phyloP scores from a whole-genome alignment of 2,888 invertebrate genomes.

The Carabus problematicus region DNA sequence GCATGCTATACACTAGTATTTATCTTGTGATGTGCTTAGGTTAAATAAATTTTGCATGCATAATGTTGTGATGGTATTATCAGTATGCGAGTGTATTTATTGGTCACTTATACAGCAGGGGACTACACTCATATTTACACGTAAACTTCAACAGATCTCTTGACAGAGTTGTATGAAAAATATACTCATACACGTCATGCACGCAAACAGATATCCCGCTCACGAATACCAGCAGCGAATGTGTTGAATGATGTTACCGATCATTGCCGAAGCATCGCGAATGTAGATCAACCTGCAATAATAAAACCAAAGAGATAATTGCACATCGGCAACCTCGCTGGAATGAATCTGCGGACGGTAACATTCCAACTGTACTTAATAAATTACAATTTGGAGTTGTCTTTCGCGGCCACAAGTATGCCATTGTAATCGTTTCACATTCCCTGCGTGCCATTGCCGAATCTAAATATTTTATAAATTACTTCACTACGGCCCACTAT shows the following conservation, averaged over 20 bases:
- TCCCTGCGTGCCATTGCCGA: not conserved
- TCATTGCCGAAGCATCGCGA: too few species aligned
- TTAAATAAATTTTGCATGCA: conserved; percentile 29
- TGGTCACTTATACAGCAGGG: conserved; percentile 23
- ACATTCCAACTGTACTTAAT: conserved; percentile 6
- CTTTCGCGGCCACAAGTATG: conserved; percentile 5
- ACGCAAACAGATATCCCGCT: too few species aligned
- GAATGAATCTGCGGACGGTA: not conserved
- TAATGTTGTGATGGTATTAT: conserved; percentile 36
- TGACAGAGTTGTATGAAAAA: too few species aligned
- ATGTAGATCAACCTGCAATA: too few species aligned
- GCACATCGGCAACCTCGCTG: not conserved
- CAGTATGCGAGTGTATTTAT: conserved; percentile 30
- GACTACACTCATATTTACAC: too few species aligned
- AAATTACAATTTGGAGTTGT: conserved; percentile 2
- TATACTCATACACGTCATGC: too few species aligned
- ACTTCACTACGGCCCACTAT: not conserved
- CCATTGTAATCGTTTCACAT: conserved; percentile 2
- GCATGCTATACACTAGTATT: too few species aligned
- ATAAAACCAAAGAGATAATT: not conserved
- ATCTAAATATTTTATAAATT: conserved; percentile 7
- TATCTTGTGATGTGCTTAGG: too few species aligned
- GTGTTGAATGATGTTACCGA: too few species aligned
- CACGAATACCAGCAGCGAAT: too few species aligned
- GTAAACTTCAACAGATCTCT: not conserved